Conservation (phyloP, 2,888 invertebrate genomes). For the Choristoneura rosaceana region DNA sequence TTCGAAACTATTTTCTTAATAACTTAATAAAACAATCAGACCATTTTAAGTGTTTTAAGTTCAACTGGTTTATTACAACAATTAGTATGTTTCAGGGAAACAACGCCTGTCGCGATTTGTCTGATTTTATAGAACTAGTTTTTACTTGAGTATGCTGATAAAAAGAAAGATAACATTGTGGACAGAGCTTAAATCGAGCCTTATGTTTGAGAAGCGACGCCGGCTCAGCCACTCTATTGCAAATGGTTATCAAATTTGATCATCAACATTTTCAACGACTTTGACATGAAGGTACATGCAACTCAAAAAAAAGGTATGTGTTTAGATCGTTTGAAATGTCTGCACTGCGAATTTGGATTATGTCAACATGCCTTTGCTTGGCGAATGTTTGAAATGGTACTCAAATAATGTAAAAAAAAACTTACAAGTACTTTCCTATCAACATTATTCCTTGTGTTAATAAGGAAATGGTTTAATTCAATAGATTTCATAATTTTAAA, state of each 20-base stretch:
- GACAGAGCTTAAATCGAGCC: constrained; percentile 29
- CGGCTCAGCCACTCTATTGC: neutral
- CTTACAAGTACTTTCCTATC: too few relatives aligned
- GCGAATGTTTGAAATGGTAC: neutral
- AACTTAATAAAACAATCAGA: neutral
- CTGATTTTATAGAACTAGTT: neutral
- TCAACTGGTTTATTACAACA: neutral
- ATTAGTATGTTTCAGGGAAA: constrained; percentile 28
- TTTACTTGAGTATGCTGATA: constrained; percentile 28
- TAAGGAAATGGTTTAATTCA: too few relatives aligned
- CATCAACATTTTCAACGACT: constrained; percentile 8
- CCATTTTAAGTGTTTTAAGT: neutral
- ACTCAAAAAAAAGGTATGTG: constrained; percentile 28
- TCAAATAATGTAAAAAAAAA: too few relatives aligned
- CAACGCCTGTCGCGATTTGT: neutral
- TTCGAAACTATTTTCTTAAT: too few relatives aligned
- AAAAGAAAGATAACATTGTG: constrained; percentile 32
- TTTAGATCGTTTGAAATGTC: constrained; percentile 10
- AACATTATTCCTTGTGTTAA: too few relatives aligned
- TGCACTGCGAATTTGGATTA: constrained; percentile 29
- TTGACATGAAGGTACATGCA: constrained; percentile 38
- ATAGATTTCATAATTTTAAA: too few relatives aligned
- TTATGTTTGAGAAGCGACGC: constrained; percentile 18
- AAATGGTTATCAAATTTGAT: constrained; percentile 9
- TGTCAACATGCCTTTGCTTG: neutral